A percentile compares a stretch with the other conserved stretches of the same genome.
Evolutionary conservation across 2,888 invertebrate genomes (phyloP).

Genomic region (Atethmia centrago): DNA sequence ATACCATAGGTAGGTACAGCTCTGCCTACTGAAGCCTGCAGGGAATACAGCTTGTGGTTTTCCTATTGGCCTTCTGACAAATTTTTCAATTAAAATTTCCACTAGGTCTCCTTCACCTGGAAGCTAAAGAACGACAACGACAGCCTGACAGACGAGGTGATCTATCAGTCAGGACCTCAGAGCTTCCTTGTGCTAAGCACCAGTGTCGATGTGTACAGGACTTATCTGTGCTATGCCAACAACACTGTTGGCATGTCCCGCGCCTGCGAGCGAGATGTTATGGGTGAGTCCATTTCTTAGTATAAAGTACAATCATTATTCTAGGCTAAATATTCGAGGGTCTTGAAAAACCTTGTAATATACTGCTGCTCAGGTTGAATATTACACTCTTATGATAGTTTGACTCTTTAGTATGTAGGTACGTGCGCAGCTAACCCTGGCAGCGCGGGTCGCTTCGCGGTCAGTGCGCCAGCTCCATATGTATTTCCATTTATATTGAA

Average conservation of each 20-base stretch:
- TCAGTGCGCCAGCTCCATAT: too few species aligned
- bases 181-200: slow-evolving; percentile 89
- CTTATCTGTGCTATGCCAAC: slow-evolving; percentile 96
- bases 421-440: too few species aligned
- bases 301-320: too few species aligned
- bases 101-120: slow-evolving; percentile 94
- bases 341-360: neutral
- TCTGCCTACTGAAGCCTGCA: neutral
- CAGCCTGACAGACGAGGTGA: slow-evolving; percentile 91
- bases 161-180: slow-evolving; percentile 83
- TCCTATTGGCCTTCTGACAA: neutral
- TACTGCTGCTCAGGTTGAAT: neutral
- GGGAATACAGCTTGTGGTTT: neutral
- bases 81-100: neutral
- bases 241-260: slow-evolving; percentile 94
- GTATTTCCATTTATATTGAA: too few species aligned
- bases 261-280: slow-evolving; percentile 92
- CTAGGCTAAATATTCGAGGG: neutral
- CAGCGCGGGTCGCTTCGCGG: too few species aligned
- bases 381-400: neutral
- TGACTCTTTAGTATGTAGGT: too few species aligned
- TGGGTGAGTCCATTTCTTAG: slow-evolving; percentile 86
- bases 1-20: neutral
- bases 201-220: slow-evolving; percentile 91
- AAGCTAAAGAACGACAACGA: slow-evolving; percentile 96